Conservation (phyloP, 2,888 invertebrate species). For the Mylabris sibirica region DNA sequence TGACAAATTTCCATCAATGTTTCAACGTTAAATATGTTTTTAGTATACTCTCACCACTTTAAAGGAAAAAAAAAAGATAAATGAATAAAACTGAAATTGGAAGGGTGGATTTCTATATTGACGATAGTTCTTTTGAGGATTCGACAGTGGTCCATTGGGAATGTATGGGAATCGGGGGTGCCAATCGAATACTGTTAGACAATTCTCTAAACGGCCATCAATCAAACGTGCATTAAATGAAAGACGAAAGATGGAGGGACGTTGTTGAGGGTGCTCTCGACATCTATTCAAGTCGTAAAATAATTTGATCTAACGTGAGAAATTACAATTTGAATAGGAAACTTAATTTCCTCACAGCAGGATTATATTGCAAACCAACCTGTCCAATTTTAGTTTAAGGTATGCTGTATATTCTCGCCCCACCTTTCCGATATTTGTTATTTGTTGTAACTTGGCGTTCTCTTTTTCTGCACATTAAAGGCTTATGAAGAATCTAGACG, state of each 20-base stretch:
- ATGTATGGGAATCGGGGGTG: slow-evolving; percentile 47
- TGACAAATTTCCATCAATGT: slow-evolving; percentile 39
- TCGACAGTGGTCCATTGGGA: slow-evolving; percentile 44
- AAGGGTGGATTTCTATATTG: slow-evolving; percentile 50
- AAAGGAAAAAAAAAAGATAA: slow-evolving; percentile 38
- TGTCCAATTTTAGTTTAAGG: not conserved
- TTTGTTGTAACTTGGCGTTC: no score
- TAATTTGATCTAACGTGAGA: slow-evolving; percentile 34
- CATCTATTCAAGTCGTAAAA: slow-evolving; percentile 31
- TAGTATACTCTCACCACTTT: slow-evolving; percentile 30
- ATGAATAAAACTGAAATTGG: slow-evolving; percentile 49
- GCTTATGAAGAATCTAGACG: no score
- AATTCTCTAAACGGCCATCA: slow-evolving; percentile 54
- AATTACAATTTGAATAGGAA: slow-evolving; percentile 12
- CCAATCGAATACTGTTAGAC: slow-evolving; percentile 44
- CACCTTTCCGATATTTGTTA: no score
- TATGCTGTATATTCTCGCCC: no score
- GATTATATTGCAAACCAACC: not conserved
- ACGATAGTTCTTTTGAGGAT: slow-evolving; percentile 48
- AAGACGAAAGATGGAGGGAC: slow-evolving; percentile 27
- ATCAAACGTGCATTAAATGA: slow-evolving; percentile 46
- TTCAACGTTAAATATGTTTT: slow-evolving; percentile 27
- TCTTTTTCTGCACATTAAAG: no score
- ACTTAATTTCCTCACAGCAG: not conserved
- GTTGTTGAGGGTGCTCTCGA: slow-evolving; percentile 21